Base-by-base conservation (phyloP, 2,113 vertebrate genomes). In the Solea senegalensis region DNA sequence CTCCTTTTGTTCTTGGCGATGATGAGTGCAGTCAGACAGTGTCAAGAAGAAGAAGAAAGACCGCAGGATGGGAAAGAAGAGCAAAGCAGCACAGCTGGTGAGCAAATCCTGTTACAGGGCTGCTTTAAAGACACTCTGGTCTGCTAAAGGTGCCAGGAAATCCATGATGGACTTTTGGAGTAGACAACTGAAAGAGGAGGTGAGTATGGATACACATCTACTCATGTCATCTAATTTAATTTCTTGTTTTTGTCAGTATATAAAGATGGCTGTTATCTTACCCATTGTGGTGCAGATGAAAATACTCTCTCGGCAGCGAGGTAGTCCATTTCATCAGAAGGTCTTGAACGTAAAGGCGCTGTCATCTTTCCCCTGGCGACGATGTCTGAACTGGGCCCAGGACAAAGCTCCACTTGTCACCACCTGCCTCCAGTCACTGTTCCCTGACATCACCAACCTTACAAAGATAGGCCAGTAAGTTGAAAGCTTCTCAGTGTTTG, bases 121-220 rank as follows among this genome's bases (percentile, higher is more conserved):
- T 0, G 90, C 90, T 11, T 73, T 91, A 50, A 84, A 83, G 13
- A 78, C 75, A 57, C 80, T 91, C 2, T 90, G 90, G 90, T 86
- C 90, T 0, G 76, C 88, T 9, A 91, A 89, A 79, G 90, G 90
- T 0, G 88, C 90, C 21, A 64, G 88, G 14, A 89, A 88, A n/a
- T 85, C 83, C 69, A 90, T 91, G 90, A 74, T 91, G 80, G 88
- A 90, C n/a, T 91, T 91, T 73, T 84, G 82, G 83, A 83, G 74
- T 39, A 89, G 84, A 63, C 83, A 84, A 74, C 51, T 91, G 69
- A 85, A 82, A 34, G 71, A 74, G 15, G 90, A 90, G 86, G 89
- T 88, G 82, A 87, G 86, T 52, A 39, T 1, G 28, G 10, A 11
- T 21, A 21, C 21, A 21, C 21, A 21, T 21, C 21, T 27, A 1